Conservation (phyloP, 2,797 vertebrate genomes). For the Anguilla anguilla region DNA sequence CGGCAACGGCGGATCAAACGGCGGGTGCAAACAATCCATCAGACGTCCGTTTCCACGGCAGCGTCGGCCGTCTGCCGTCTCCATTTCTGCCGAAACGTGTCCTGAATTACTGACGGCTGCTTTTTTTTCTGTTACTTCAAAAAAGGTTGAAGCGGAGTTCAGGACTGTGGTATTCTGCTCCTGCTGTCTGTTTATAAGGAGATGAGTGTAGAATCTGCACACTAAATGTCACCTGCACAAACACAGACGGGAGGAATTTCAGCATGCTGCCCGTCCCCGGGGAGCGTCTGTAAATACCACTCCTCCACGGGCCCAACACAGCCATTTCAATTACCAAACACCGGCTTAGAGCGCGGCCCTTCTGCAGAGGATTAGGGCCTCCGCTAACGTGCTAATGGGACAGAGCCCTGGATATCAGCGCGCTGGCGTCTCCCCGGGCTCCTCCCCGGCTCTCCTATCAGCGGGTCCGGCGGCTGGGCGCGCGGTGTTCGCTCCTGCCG, state of each 20-base stretch:
- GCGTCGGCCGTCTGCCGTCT: background rate
- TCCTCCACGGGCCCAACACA: constrained; percentile 1
- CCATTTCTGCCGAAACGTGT: background rate
- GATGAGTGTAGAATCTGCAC: background rate
- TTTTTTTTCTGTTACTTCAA: too few species aligned
- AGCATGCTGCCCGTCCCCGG: background rate
- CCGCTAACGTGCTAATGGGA: constrained; percentile 30
- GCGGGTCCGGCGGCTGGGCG: background rate
- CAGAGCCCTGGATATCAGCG: background rate
- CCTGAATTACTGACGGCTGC: background rate
- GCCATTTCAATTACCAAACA: constrained; percentile 21
- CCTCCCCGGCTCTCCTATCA: background rate
- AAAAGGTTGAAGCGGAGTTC: background rate
- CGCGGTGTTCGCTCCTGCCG: background rate
- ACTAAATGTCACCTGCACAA: background rate
- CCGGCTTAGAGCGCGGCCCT: constrained; percentile 25
- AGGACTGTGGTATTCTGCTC: background rate
- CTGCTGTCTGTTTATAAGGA: background rate
- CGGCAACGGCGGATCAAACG: background rate
- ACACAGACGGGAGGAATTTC: background rate
- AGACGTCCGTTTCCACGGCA: background rate
- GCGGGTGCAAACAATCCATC: background rate
- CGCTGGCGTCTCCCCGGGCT: background rate
- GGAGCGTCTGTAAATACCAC: background rate
- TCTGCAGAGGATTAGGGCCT: constrained; percentile 26